phyloP scores from a whole-genome alignment of 2,888 invertebrate genomes.

The Brassicogethes aeneus region DNA sequence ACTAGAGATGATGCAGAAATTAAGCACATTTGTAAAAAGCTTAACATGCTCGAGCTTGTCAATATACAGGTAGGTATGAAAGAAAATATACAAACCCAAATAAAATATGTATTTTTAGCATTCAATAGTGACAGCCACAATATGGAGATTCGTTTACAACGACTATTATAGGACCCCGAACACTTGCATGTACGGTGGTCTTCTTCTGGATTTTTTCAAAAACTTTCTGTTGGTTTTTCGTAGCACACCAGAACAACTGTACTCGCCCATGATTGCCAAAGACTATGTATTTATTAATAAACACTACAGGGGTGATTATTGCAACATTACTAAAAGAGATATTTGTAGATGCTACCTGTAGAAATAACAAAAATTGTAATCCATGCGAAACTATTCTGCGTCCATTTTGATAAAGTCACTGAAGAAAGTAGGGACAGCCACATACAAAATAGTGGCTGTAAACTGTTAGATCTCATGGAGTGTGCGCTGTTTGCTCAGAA shows the following conservation, averaged over 20 bases:
- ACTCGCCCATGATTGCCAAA: slow-evolving; percentile 24
- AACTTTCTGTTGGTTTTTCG: slow-evolving; percentile 26
- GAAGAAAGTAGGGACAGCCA: slow-evolving; percentile 22
- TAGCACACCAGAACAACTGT: slow-evolving; percentile 26
- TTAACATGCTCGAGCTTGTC: slow-evolving; percentile 29
- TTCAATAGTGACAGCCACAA: slow-evolving; percentile 26
- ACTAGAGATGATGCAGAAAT: slow-evolving; percentile 32
- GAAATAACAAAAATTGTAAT: slow-evolving; percentile 28
- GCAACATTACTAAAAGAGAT: no score
- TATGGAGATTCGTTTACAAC: slow-evolving; percentile 33
- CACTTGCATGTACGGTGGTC: slow-evolving; percentile 32
- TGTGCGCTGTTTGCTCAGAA: slow-evolving; percentile 21
- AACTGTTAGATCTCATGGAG: slow-evolving; percentile 28
- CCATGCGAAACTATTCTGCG: slow-evolving; percentile 29
- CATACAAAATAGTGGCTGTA: slow-evolving; percentile 24
- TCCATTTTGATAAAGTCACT: slow-evolving; percentile 30
- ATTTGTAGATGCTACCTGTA: slow-evolving; percentile 25
- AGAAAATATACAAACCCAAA: not conserved
- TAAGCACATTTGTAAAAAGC: slow-evolving; percentile 27
- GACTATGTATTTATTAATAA: no score
- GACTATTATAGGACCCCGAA: slow-evolving; percentile 22
- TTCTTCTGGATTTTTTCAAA: slow-evolving; percentile 27
- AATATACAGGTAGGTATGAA: slow-evolving; percentile 25
- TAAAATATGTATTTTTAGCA: slow-evolving; percentile 21
- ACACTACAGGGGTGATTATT: no score